Conservation (phyloP, 2,888 invertebrate species). For the Tinea semifulvella region DNA sequence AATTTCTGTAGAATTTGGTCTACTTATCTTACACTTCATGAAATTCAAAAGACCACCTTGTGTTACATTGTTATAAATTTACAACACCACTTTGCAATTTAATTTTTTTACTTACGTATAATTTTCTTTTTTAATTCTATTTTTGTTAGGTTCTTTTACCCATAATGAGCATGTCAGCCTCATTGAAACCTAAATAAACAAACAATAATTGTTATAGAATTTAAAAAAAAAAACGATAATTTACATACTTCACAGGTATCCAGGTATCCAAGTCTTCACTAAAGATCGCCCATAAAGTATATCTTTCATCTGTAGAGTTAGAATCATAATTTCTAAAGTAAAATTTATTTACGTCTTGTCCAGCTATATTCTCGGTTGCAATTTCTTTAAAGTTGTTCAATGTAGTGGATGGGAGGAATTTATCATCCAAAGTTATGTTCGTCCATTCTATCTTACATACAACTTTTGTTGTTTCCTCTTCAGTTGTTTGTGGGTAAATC, state of each 20-base stretch:
- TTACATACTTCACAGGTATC: constrained; percentile 37
- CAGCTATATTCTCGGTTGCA: constrained; percentile 26
- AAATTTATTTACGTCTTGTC: neutral
- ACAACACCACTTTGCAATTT: too few species aligned
- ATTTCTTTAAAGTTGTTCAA: neutral
- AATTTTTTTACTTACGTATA: too few species aligned
- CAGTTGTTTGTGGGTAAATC: constrained; percentile 8
- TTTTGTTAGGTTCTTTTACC: too few species aligned
- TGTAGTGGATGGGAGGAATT: neutral
- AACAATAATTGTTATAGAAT: too few species aligned
- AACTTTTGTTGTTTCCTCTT: neutral
- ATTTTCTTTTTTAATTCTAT: too few species aligned
- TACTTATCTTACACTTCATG: too few species aligned
- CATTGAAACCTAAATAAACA: too few species aligned
- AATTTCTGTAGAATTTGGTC: too few species aligned
- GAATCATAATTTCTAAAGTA: neutral
- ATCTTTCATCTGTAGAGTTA: constrained; percentile 9
- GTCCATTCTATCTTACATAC: neutral
- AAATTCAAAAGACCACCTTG: too few species aligned
- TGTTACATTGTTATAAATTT: too few species aligned
- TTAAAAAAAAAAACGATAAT: neutral
- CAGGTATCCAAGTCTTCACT: constrained; percentile 23
- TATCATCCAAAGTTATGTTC: neutral
- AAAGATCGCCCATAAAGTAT: constrained; percentile 32
- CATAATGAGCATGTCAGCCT: too few species aligned